A percentile compares a stretch with the other conserved stretches of the same genome.
phyloP scores from a whole-genome alignment of 2,113 vertebrate genomes.

The Chiloscyllium plagiosum region DNA sequence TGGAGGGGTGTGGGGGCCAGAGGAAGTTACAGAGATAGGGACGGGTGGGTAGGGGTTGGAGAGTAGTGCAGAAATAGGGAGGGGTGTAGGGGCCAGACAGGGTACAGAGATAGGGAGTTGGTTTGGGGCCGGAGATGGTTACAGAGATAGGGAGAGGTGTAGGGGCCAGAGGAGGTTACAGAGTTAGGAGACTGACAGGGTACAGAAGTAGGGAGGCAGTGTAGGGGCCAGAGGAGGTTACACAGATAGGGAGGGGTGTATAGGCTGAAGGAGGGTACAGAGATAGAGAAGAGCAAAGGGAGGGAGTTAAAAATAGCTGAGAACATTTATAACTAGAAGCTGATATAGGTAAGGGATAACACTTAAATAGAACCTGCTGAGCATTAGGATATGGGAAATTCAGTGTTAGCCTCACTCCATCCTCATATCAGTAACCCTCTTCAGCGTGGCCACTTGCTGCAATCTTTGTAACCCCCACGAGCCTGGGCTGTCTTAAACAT shows the following conservation, averaged over 20 bases:
- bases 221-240: not conserved
- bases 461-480: not conserved
- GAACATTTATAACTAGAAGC: not conserved
- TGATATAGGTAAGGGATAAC: not conserved
- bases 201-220: not conserved
- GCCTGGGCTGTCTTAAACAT: not conserved
- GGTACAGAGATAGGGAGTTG: no score
- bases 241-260: not conserved
- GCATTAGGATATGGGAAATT: not conserved
- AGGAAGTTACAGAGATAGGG: no score
- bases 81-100: no score
- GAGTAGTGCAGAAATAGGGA: no score
- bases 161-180: no score
- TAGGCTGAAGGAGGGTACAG: not conserved
- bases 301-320: no score
- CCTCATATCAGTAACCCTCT: not conserved
- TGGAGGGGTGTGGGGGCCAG: no score
- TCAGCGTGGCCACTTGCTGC: not conserved
- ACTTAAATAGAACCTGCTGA: not conserved
- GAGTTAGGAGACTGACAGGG: not conserved
- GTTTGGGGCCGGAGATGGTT: no score
- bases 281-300: not conserved
- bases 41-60: no score
- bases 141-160: no score
- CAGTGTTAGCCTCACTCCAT: not conserved